Conservation (phyloP, 2,797 vertebrate species). For the Enteromius thamalakanensis region DNA sequence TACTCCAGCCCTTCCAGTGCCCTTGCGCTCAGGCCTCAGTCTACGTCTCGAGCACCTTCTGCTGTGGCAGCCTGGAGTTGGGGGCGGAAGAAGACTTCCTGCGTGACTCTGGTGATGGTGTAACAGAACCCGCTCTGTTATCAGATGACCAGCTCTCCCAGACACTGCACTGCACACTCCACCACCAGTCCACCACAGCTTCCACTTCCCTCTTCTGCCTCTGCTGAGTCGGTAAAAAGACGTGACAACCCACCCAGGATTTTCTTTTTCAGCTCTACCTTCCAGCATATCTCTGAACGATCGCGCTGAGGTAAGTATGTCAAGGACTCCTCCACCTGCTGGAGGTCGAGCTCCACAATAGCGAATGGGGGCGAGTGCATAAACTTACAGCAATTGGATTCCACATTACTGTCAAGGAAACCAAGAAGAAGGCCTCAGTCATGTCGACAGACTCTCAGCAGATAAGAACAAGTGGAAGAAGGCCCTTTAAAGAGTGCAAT, state of each 20-base stretch:
- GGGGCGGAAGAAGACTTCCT: constrained; percentile 77
- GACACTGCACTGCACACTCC: constrained; percentile 70
- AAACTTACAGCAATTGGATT: constrained; percentile 56
- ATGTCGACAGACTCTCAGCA: constrained; percentile 51
- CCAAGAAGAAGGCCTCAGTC: constrained; percentile 50
- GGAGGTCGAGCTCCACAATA: constrained; percentile 50
- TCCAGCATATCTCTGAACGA: constrained; percentile 49
- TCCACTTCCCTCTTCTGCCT: constrained; percentile 76
- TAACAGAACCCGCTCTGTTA: constrained; percentile 86
- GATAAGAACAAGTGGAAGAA: constrained; percentile 61
- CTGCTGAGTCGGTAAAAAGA: constrained; percentile 72
- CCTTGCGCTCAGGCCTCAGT: constrained; percentile 44
- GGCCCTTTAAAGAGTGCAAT: constrained; percentile 60
- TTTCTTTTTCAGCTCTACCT: constrained; percentile 56
- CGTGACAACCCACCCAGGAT: constrained; percentile 61
- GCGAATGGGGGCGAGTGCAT: constrained; percentile 52
- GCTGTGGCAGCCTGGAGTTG: constrained; percentile 49
- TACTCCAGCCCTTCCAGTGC: constrained; percentile 42
- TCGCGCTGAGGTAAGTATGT: constrained; percentile 59
- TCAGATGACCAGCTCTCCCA: constrained; percentile 83
- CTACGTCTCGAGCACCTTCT: constrained; percentile 43
- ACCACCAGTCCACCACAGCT: constrained; percentile 68
- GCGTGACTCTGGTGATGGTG: constrained; percentile 77
- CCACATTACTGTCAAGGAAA: constrained; percentile 55
- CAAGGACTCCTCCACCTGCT: constrained; percentile 58